These are phyloP conservation scores for Vimba vimba DNA, from an alignment of 2,113 vertebrate species.

Conservation along the genomic window DNA sequence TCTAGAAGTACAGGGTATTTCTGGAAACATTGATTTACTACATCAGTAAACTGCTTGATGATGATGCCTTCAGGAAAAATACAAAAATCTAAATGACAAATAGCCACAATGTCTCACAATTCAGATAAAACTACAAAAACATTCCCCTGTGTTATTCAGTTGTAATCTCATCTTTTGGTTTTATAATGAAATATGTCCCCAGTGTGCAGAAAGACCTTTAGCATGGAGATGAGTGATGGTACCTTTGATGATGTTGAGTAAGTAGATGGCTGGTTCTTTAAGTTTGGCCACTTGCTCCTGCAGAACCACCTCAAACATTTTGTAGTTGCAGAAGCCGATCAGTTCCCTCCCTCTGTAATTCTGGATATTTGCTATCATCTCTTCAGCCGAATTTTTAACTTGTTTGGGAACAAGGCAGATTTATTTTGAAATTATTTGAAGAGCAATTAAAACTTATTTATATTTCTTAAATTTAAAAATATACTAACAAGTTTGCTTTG, in stretches of 20 bases:
- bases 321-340: constrained; percentile 50
- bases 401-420: not conserved
- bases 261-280: constrained; percentile 24
- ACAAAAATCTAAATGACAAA: not conserved
- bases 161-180: not conserved
- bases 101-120: not conserved
- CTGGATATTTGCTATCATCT: not conserved
- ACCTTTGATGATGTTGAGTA: constrained; percentile 44
- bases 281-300: constrained; percentile 48
- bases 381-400: constrained; percentile 8
- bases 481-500: constrained; percentile 31
- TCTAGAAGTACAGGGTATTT: constrained; percentile 49
- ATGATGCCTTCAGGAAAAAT: constrained; percentile 45
- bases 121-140: not conserved
- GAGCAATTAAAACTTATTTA: too few relatives aligned
- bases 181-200: not conserved
- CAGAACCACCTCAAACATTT: constrained; percentile 52
- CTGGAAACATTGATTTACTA: constrained; percentile 45
- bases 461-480: not conserved
- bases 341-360: constrained; percentile 51
- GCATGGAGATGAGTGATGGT: not conserved
- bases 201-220: not conserved
- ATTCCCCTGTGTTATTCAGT: not conserved
- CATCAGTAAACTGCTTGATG: constrained; percentile 35
- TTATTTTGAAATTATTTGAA: not conserved